A percentile compares a stretch with the other conserved stretches of the same genome.
Evolutionary conservation across 2,113 vertebrate species (phyloP).

Genomic region (Cairina moschata): DNA sequence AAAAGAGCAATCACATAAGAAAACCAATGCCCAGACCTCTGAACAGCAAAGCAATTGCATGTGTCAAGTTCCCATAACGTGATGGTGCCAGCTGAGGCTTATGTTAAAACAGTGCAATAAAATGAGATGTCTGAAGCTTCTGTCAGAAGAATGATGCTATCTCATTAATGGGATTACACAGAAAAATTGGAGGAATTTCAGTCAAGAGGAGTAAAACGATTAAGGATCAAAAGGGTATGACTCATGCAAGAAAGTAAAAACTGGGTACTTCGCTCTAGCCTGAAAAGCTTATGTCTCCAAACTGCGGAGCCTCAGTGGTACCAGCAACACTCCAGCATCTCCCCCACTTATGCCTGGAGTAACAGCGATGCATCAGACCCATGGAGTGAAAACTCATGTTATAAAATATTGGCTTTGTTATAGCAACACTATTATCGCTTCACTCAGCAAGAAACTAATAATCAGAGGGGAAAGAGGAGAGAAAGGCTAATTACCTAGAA

Average conservation of each 20-base stretch:
- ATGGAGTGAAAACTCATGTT: neutral
- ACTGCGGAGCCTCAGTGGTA: neutral
- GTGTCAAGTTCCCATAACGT: neutral
- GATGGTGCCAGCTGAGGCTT: slow-evolving; percentile 35
- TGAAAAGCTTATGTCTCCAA: neutral
- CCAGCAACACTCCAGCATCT: neutral
- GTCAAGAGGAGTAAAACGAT: slow-evolving; percentile 49
- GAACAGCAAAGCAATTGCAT: slow-evolving; percentile 25
- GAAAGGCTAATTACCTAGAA: neutral
- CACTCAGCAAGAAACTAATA: neutral
- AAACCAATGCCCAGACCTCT: neutral
- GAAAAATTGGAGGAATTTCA: slow-evolving; percentile 53
- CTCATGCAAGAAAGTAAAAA: slow-evolving; percentile 11
- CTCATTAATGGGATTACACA: slow-evolving; percentile 55
- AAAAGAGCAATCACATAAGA: slow-evolving; percentile 14
- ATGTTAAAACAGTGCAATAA: slow-evolving; percentile 42
- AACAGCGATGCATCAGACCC: neutral
- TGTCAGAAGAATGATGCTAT: slow-evolving; percentile 50
- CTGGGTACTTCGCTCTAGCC: neutral
- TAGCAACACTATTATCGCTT: neutral
- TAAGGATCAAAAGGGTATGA: slow-evolving; percentile 36
- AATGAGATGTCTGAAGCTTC: slow-evolving; percentile 42
- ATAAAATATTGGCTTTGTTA: neutral
- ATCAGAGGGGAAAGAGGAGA: neutral
- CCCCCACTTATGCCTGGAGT: neutral